A percentile compares a stretch with the other conserved stretches of the same genome.
Evolutionary conservation across 2,888 invertebrate genomes (phyloP).

Genomic region (Lampropteryx suffumata): DNA sequence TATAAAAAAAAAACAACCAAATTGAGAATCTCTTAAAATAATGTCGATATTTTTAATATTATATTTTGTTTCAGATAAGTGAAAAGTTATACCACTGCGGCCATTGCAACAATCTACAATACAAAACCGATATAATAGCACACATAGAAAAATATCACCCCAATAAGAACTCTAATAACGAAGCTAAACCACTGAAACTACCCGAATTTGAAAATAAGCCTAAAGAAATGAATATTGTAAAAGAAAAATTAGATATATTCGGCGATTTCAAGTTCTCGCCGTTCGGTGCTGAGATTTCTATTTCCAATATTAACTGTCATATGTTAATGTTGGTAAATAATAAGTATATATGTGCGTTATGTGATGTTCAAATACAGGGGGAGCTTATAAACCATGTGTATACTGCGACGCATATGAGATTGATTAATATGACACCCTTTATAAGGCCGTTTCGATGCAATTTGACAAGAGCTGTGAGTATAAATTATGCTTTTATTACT

Average conservation of each 20-base stretch:
- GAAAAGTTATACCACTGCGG: conserved; percentile 47
- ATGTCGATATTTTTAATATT: neutral
- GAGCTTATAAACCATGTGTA: conserved; percentile 21
- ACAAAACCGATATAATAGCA: conserved; percentile 14
- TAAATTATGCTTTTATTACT: no score
- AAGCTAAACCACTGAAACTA: neutral
- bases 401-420: conserved; percentile 10
- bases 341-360: conserved; percentile 22
- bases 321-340: neutral
- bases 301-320: conserved; percentile 23
- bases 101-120: conserved; percentile 45
- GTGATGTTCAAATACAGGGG: conserved; percentile 12
- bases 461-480: conserved; percentile 42
- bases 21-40: no score
- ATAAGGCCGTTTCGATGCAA: conserved; percentile 35
- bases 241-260: conserved; percentile 7
- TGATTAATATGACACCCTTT: conserved; percentile 25
- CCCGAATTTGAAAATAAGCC: neutral
- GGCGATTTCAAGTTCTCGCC: conserved; percentile 16
- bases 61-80: conserved; percentile 41
- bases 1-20: no score
- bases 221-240: neutral
- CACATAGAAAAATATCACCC: conserved; percentile 21
- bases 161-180: neutral
- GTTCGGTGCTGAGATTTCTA: conserved; percentile 16